phyloP scores from a whole-genome alignment of 2,113 vertebrate genomes.

The Barnardius zonarius region DNA sequence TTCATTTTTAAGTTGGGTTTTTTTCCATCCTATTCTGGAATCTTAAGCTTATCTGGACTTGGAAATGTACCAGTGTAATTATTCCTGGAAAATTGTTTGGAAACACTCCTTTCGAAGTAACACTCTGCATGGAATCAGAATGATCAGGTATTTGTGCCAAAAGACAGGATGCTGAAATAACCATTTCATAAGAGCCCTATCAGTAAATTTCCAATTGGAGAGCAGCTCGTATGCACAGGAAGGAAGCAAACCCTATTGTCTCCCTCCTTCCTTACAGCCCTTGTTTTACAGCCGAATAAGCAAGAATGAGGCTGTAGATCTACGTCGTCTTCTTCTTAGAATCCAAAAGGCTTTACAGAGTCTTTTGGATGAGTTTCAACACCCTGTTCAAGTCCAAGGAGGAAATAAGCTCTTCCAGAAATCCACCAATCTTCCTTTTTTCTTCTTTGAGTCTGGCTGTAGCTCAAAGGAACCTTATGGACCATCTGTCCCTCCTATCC shows the following conservation, averaged over 20 bases:
- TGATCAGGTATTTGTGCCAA: not conserved
- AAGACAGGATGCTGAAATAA: constrained; percentile 13
- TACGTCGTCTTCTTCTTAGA: constrained; percentile 57
- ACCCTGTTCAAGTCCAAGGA: constrained; percentile 51
- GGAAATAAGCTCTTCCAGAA: constrained; percentile 67
- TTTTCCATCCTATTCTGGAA: not conserved
- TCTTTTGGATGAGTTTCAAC: constrained; percentile 64
- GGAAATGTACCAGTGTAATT: constrained; percentile 5
- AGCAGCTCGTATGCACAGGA: constrained; percentile 8
- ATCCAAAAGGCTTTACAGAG: constrained; percentile 56
- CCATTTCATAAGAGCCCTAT: constrained; percentile 14
- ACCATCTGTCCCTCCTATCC: constrained; percentile 61
- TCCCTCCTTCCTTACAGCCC: constrained; percentile 12
- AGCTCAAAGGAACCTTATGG: constrained; percentile 58
- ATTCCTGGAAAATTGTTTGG: constrained; percentile 16
- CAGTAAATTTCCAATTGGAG: constrained; percentile 9
- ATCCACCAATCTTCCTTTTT: constrained; percentile 56
- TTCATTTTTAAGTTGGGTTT: not conserved
- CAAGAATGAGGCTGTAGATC: constrained; percentile 58
- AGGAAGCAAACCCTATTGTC: constrained; percentile 46
- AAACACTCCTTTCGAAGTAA: not conserved
- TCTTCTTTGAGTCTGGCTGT: constrained; percentile 56
- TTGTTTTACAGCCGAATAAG: constrained; percentile 50
- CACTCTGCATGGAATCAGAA: not conserved
- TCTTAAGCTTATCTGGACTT: constrained; percentile 12